Conservation (phyloP, 2,113 vertebrate species). For the Podilymbus podiceps region DNA sequence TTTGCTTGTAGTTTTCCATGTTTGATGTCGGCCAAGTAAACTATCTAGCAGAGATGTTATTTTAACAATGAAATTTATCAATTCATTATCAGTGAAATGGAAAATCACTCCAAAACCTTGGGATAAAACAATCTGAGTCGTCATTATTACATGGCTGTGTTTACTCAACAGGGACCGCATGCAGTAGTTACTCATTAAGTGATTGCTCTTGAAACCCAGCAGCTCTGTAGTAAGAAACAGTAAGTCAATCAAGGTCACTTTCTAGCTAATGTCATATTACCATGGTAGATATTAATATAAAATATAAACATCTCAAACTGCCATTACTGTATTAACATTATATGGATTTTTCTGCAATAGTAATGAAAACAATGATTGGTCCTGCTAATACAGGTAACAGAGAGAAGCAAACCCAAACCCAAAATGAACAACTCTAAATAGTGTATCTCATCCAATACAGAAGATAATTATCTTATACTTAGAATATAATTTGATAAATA, state of each 20-base stretch:
- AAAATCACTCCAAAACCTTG: neutral
- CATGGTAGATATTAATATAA: neutral
- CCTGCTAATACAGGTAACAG: neutral
- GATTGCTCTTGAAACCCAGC: neutral
- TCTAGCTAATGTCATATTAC: neutral
- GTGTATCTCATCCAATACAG: neutral
- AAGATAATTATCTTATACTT: neutral
- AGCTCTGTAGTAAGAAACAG: neutral
- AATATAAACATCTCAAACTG: neutral
- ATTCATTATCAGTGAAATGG: neutral
- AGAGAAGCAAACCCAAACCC: neutral
- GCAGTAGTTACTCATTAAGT: neutral
- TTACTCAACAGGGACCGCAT: neutral
- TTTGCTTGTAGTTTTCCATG: neutral
- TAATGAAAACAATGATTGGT: neutral
- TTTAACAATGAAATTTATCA: neutral
- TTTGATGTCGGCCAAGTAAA: neutral
- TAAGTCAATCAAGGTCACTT: neutral
- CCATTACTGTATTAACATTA: neutral
- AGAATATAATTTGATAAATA: neutral
- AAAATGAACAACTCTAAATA: neutral
- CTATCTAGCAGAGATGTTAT: neutral
- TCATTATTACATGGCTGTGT: neutral
- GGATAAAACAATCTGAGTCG: neutral
- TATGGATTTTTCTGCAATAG: neutral